These are phyloP conservation scores for Notolepis coatsorum DNA, from an alignment of 2,797 vertebrate species.

Conservation along the genomic window DNA sequence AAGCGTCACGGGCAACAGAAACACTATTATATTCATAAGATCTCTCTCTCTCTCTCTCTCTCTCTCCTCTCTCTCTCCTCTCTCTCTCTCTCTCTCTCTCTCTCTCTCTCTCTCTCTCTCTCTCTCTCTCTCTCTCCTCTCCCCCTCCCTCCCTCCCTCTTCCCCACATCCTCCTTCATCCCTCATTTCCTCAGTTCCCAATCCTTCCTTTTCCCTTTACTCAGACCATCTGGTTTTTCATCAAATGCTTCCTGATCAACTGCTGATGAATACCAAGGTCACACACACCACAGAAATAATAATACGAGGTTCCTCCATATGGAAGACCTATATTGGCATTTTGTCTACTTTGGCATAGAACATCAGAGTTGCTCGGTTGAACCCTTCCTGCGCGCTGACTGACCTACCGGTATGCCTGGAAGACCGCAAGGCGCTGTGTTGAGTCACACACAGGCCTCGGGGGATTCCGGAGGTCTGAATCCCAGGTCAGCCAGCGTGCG, in stretches of 20 bases:
- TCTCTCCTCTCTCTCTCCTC: too few species aligned
- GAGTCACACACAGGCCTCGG: slow-evolving; percentile 31
- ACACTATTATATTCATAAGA: slow-evolving; percentile 53
- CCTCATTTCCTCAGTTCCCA: slow-evolving; percentile 49
- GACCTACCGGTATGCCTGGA: slow-evolving; percentile 23
- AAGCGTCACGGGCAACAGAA: slow-evolving; percentile 43
- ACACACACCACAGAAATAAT: slow-evolving; percentile 10
- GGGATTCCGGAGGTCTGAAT: slow-evolving; percentile 25
- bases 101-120: too few species aligned
- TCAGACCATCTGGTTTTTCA: slow-evolving; percentile 27
- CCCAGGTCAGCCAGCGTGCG: not conserved
- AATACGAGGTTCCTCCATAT: slow-evolving; percentile 9
- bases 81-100: too few species aligned
- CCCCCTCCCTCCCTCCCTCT: too few species aligned
- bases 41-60: slow-evolving; percentile 32
- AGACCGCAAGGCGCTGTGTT: slow-evolving; percentile 20
- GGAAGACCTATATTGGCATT: not conserved
- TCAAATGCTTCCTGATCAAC: slow-evolving; percentile 37
- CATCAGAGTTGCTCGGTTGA: too few species aligned
- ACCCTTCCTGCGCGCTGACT: slow-evolving; percentile 14
- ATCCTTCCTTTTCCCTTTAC: slow-evolving; percentile 26
- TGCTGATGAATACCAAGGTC: slow-evolving; percentile 23
- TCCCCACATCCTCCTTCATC: slow-evolving; percentile 53
- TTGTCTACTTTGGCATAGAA: slow-evolving; percentile 14
- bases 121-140: too few species aligned